Base-by-base conservation (phyloP, 2,113 vertebrate genomes). In the Phylloscopus whistleri region DNA sequence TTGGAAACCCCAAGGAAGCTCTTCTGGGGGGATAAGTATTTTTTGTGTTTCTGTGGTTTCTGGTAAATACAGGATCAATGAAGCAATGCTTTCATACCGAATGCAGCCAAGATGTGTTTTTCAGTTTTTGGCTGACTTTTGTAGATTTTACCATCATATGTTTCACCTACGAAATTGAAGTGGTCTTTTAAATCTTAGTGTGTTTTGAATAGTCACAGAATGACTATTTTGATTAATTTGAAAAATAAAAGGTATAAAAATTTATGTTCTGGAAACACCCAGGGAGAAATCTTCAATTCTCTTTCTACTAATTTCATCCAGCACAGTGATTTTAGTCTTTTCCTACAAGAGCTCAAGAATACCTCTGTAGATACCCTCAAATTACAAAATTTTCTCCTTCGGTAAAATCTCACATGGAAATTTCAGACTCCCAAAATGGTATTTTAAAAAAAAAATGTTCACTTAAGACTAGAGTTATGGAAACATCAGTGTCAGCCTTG, bases 41-140 rank as follows among this genome's bases (percentile, higher is more conserved):
- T 56, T 91, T 94, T 94, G 43, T 95, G 35, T 44, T 88, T 85
- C 92, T 95, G 55, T 96, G 58, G 84, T 94, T 96, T 78, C 74
- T 96, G 67, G 46, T 92, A 67, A 84, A 75, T 85, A 66, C 26
- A 62, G 46, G 30, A 39, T 86, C 96, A 73, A 70, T 24, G 52
- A 96, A 92, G 75, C 81, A 76, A 94, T 60, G 39, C 68, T 94
- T 97, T 97, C 84, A 95, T 27, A 64, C 10, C 4, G 20, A 93
- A 79, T 84, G 24, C 16, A 67, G 37, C 1, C 8, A 43, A 37
- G 41, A 79, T 87, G 18, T 91, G 39, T 89, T 87, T 74, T 80
- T 90, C 46, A 10, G 52, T 62, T 39, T 96, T 94, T 80, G 64
- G 9, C 48, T 79, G 67, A 59, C 53, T 69, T 1, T 11, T 69